A percentile compares a stretch with the other conserved stretches of the same genome.
These are phyloP conservation scores for Lithophane socia DNA, from an alignment of 2,888 invertebrate species.

Conservation along the genomic window DNA sequence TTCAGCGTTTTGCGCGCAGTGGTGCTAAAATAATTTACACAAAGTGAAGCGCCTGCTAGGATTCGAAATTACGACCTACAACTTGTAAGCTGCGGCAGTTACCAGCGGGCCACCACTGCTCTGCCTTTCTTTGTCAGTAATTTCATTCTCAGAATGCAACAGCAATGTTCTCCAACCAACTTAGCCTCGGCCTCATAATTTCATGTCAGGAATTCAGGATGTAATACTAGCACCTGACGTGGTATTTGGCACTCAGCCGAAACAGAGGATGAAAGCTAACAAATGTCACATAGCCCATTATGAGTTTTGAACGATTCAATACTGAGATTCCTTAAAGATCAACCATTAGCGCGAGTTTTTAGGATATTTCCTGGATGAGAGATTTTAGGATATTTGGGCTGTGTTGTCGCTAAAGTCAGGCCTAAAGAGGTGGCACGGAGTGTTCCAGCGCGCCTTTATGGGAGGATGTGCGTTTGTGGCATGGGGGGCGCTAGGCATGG, in stretches of 20 bases:
- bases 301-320: slow-evolving; percentile 23
- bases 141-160: neutral
- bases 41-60: no score
- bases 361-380: neutral
- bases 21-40: no score
- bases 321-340: neutral
- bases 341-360: neutral
- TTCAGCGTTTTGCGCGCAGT: no score
- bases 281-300: slow-evolving; percentile 36
- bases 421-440: no score
- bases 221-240: neutral
- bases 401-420: no score
- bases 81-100: no score
- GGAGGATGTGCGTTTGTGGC: neutral
- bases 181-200: slow-evolving; percentile 21
- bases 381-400: no score
- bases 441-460: neutral
- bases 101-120: no score
- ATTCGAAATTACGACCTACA: no score
- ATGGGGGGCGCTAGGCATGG: neutral
- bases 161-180: neutral
- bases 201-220: slow-evolving; percentile 11
- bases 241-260: slow-evolving; percentile 38
- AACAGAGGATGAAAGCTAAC: slow-evolving; percentile 6
- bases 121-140: no score